Evolutionary conservation across 2,888 invertebrate species (phyloP), one percentile per base, ranked within the genome.

Genomic region (Melanargia galathea): DNA sequence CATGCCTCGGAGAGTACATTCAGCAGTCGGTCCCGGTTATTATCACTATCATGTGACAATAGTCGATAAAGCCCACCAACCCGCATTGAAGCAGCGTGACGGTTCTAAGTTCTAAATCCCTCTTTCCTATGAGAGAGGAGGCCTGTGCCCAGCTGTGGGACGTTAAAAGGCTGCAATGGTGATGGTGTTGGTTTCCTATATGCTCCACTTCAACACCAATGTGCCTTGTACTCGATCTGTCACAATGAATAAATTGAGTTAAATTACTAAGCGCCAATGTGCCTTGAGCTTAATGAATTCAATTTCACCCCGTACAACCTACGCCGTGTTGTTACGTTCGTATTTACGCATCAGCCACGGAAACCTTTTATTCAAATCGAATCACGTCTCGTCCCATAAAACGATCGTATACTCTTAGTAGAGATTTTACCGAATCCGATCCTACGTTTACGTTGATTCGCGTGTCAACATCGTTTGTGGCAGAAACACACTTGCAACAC

Each of bases 311-410:
- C 13, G 52, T 52, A 35, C n/a, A n/a, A n/a, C 13, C 7, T 51
- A 46, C 45, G 13, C 22, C 7, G 20, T 52, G 35, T 45, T 43
- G 57, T 46, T 43, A 20, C n/a, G 13, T 45, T 18, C 48, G n/a
- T 48, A 58, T 46, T 57, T 57, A 57, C 57, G 16, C 35, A 58
- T 58, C 35, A 35, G 58, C 33, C 48, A 33, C 46, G 24, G n/a
- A 35, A 33, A 24, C 58, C 58, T 48, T 76, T 76, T 75, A 75
- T 78, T 75, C 72, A 78, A 76, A 78, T 78, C 73, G 69, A 76
- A 77, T 78, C 75, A 73, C 75, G 74, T 73, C 69, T 71, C 70
- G 63, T 71, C 69, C 71, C 70, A 73, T 75, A 75, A 74, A 75
- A 74, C 64, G 56, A 51, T 59, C 49, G 51, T 57, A 51, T 45